A percentile compares a stretch with the other conserved stretches of the same genome.
phyloP scores from a whole-genome alignment of 2,113 vertebrate species.

The Urocynchramus pylzowi region DNA sequence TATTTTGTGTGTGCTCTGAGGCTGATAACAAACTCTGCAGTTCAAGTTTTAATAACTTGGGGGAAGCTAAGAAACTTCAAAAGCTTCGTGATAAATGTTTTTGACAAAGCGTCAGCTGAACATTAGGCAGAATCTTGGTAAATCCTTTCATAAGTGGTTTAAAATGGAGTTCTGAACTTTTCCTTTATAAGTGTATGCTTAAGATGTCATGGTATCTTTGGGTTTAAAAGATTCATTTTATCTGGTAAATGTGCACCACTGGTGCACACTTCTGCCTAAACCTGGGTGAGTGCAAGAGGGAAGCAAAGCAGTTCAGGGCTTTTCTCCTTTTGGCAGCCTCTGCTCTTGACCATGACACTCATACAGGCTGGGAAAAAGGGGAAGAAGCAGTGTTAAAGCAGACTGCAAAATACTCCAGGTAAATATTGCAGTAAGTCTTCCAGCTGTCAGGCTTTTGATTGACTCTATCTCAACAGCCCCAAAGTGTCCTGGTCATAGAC shows the following conservation, averaged over 20 bases:
- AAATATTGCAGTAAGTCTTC: not conserved
- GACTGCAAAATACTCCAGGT: not conserved
- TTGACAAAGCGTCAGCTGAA: slow-evolving; percentile 76
- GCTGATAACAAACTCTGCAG: slow-evolving; percentile 71
- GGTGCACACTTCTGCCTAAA: not conserved
- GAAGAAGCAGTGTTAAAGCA: not conserved
- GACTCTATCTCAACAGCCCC: not conserved
- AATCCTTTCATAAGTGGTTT: slow-evolving; percentile 78
- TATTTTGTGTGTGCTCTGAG: slow-evolving; percentile 50
- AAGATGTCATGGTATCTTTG: slow-evolving; percentile 62
- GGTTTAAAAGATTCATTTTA: slow-evolving; percentile 55
- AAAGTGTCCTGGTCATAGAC: not conserved
- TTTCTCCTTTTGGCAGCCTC: not conserved
- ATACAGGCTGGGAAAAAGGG: not conserved
- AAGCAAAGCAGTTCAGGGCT: not conserved
- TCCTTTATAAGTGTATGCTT: slow-evolving; percentile 40
- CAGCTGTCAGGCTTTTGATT: not conserved
- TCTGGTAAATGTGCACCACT: not conserved
- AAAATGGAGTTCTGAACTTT: slow-evolving; percentile 74
- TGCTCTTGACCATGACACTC: not conserved
- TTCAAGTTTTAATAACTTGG: slow-evolving; percentile 71
- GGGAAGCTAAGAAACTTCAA: slow-evolving; percentile 74
- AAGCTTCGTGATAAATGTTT: slow-evolving; percentile 72
- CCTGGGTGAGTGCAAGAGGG: not conserved
- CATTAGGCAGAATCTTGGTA: slow-evolving; percentile 75